Percentiles rank a stretch among this genome's conserved stretches.
phyloP scores from a whole-genome alignment of 2,888 invertebrate genomes.

The Deilephila elpenor region DNA sequence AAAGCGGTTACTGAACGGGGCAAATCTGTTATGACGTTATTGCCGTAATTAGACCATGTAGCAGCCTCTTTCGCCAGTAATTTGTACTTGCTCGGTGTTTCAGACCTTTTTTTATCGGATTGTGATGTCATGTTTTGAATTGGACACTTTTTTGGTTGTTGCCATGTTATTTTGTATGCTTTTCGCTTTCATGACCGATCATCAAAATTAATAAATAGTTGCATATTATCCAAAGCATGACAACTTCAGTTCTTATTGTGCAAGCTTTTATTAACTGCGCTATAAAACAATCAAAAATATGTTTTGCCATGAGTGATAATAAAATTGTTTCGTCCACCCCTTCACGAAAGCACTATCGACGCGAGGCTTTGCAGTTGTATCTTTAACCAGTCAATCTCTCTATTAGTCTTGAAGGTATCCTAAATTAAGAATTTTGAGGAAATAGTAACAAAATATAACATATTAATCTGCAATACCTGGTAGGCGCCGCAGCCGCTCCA shows the following conservation, averaged over 20 bases:
- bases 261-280: no score
- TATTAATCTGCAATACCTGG: slow-evolving; percentile 56
- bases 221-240: no score
- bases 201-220: not conserved
- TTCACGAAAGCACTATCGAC: no score
- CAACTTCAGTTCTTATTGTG: no score
- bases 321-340: no score
- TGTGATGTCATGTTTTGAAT: not conserved
- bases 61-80: slow-evolving; percentile 23
- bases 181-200: no score
- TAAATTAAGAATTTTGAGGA: no score
- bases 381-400: no score
- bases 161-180: not conserved
- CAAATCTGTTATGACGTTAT: slow-evolving; percentile 33
- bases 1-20: slow-evolving; percentile 30
- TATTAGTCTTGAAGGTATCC: no score
- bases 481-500: slow-evolving; percentile 92
- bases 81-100: slow-evolving; percentile 4
- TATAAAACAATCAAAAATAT: no score
- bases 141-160: not conserved
- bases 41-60: slow-evolving; percentile 29
- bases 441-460: not conserved
- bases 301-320: no score
- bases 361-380: no score
- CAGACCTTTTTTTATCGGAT: slow-evolving; percentile 6